Evolutionary conservation across 2,113 vertebrate species (phyloP).

Genomic region (Mellivora capensis): DNA sequence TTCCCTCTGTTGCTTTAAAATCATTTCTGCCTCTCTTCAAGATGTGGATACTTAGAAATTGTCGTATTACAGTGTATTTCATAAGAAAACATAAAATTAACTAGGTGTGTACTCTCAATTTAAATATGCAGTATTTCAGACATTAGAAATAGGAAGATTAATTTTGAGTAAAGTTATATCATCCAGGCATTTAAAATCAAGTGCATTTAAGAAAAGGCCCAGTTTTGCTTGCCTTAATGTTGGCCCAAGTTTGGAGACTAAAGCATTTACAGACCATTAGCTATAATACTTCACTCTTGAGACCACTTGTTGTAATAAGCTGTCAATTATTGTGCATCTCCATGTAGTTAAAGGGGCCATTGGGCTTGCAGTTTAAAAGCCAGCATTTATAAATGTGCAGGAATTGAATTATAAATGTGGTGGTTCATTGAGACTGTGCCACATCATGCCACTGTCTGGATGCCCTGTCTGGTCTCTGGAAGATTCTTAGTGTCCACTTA

Average conservation of each 20-base stretch:
- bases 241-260: constrained; percentile 46
- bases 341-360: constrained; percentile 72
- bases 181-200: not conserved
- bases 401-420: constrained; percentile 76
- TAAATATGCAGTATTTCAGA: not conserved
- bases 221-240: constrained; percentile 11
- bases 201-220: constrained; percentile 7
- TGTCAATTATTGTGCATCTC: constrained; percentile 70
- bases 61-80: not conserved
- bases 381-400: constrained; percentile 74
- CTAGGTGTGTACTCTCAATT: not conserved
- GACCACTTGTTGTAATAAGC: constrained; percentile 68
- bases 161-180: not conserved
- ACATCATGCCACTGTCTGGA: not conserved
- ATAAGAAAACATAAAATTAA: constrained; percentile 1
- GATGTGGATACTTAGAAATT: not conserved
- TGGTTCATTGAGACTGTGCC: constrained; percentile 58
- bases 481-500: not conserved
- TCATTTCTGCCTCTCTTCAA: not conserved
- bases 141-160: not conserved
- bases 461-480: not conserved
- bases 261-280: constrained; percentile 60
- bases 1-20: not conserved
- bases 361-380: constrained; percentile 70
- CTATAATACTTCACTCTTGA: constrained; percentile 60